phyloP scores from a whole-genome alignment of 2,888 invertebrate species.

The Arrhopalites spinosus region DNA sequence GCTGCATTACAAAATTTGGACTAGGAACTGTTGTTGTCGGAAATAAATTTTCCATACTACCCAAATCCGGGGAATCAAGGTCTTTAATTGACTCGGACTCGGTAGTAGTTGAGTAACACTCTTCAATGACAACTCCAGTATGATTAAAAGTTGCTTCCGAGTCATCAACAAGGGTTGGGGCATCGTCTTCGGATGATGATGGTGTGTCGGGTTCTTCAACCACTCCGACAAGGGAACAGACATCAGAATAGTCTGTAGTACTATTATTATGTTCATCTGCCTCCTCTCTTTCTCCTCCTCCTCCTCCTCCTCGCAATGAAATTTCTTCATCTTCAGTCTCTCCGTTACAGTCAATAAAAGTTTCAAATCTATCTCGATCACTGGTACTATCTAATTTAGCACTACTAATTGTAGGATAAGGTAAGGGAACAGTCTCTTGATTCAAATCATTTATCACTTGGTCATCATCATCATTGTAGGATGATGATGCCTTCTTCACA shows the following conservation, averaged over 20 bases:
- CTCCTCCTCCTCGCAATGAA: neutral
- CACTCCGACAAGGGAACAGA: slow-evolving; percentile 35
- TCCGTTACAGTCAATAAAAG: neutral
- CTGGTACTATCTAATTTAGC: neutral
- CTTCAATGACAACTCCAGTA: slow-evolving; percentile 48
- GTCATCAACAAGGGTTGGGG: slow-evolving; percentile 44
- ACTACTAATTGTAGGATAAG: neutral
- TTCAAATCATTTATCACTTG: slow-evolving; percentile 3
- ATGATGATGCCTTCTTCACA: neutral
- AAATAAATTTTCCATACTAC: neutral
- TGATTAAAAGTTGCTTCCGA: slow-evolving; percentile 25
- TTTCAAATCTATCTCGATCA: slow-evolving; percentile 16
- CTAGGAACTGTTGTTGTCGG: neutral
- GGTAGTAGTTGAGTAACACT: slow-evolving; percentile 46
- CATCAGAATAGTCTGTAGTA: neutral
- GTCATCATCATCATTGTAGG: neutral
- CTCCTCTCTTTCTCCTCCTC: neutral
- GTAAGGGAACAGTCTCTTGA: neutral
- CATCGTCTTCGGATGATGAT: slow-evolving; percentile 51
- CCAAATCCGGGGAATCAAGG: slow-evolving; percentile 34
- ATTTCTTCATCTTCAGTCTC: slow-evolving; percentile 4
- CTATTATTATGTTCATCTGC: neutral
- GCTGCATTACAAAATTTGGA: neutral
- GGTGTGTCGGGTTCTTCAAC: slow-evolving; percentile 55
- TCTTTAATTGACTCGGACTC: slow-evolving; percentile 3